These are phyloP conservation scores for Eulemur albifrons DNA, from an alignment of 2,797 vertebrate species.

Conservation along the genomic window DNA sequence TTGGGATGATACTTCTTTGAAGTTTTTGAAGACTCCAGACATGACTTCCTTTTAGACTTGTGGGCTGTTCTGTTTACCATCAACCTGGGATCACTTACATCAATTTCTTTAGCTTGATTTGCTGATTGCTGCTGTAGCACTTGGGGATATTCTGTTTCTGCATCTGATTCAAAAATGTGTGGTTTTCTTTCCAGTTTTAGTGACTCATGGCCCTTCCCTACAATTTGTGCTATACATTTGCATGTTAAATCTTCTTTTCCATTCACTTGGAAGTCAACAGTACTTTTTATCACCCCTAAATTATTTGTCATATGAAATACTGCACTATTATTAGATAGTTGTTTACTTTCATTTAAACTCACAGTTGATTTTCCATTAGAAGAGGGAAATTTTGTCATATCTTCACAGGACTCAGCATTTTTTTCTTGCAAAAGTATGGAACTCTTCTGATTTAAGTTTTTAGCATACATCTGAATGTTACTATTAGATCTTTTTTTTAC, in stretches of 20 bases:
- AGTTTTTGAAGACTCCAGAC: conserved; percentile 1
- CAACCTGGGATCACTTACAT: conserved; percentile 57
- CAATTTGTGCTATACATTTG: conserved; percentile 46
- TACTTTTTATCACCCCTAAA: not conserved
- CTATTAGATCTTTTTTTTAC: conserved; percentile 49
- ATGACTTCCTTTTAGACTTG: not conserved
- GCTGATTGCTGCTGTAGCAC: conserved; percentile 50
- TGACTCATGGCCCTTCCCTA: conserved; percentile 47
- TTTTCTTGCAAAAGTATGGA: conserved; percentile 6
- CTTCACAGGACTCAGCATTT: conserved; percentile 17
- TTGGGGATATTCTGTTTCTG: conserved; percentile 55
- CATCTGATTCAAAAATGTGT: conserved; percentile 75
- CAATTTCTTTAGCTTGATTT: conserved; percentile 58
- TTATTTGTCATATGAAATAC: conserved; percentile 33
- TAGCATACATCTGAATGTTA: not conserved
- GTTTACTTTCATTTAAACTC: conserved; percentile 21
- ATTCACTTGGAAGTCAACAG: not conserved
- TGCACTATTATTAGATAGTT: not conserved
- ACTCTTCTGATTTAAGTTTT: not conserved
- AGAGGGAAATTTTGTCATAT: not conserved
- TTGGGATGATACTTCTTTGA: not conserved
- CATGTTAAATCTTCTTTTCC: conserved; percentile 57
- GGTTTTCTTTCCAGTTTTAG: conserved; percentile 48
- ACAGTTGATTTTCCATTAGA: not conserved
- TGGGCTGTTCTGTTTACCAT: not conserved